Conservation (phyloP, 1,140 invertebrate genomes). For the Temnothorax curvispinosus region DNA sequence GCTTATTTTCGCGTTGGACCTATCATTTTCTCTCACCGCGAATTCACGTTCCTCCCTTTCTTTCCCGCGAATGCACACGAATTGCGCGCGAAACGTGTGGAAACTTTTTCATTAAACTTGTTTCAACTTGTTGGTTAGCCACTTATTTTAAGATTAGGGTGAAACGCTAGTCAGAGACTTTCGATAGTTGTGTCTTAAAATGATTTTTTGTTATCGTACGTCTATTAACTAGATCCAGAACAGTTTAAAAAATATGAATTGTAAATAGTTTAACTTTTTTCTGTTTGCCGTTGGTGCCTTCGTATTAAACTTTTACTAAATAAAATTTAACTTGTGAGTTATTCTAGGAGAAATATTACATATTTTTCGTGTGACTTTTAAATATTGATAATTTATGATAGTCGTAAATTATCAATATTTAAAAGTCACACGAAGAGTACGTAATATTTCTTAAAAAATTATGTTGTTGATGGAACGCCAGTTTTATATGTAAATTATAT, state of each 20-base stretch:
- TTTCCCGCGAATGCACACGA: constrained; percentile 1
- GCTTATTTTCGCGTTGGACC: constrained; percentile 46
- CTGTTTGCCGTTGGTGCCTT: neutral
- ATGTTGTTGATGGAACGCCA: neutral
- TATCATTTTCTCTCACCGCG: constrained; percentile 46
- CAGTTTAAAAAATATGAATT: neutral
- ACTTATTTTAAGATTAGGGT: neutral
- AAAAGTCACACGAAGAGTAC: neutral
- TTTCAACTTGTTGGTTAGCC: neutral
- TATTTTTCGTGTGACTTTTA: neutral
- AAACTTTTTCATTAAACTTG: constrained; percentile 5
- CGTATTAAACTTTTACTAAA: neutral
- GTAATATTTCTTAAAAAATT: neutral
- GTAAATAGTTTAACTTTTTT: neutral
- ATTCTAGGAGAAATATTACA: neutral
- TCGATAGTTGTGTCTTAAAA: neutral
- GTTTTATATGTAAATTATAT: no score
- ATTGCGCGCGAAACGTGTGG: neutral
- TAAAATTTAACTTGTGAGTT: neutral
- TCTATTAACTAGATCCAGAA: neutral
- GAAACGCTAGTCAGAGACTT: neutral
- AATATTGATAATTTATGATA: neutral
- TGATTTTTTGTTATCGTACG: neutral
- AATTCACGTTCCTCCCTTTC: constrained; percentile 39
- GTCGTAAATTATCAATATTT: neutral